Base-by-base conservation (phyloP, 2,113 vertebrate species). In the Malaclemys terrapin region DNA sequence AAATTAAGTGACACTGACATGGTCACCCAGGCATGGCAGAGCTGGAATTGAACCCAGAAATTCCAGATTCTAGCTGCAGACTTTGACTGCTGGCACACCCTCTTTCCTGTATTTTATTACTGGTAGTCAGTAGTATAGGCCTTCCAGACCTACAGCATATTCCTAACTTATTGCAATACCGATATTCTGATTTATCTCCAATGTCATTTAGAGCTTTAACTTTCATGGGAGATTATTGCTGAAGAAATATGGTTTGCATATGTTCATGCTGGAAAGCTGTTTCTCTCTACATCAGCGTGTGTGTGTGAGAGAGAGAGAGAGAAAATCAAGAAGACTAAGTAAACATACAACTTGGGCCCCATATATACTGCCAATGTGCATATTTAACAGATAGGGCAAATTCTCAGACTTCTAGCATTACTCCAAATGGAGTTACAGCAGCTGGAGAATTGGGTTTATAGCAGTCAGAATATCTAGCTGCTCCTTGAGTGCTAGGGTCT, bases 141-240 rank as follows among this genome's bases (percentile, higher is more conserved):
- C 89, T 84, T 52, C 85, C 81, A 94, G 72, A 56, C 57, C 56
- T 75, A 93, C 94, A 97, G 92, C 88, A 85, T 50, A 56, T 54
- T 92, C 79, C 84, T 16, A 57, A 22, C 79, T 89, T 35, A 42
- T 94, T 94, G 90, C 85, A 93, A 93, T 93, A 20, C 38, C 81
- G 54, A 75, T 35, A 79, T 65, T 59, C 94, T 56, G 84, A 25
- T 94, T 90, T 59, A 85, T 93, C 38, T 87, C 65, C 8, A 89
- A 65, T 47, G 76, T 52, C 91, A 87, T 95, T 96, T 85, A 95
- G 94, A 95, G 87, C 91, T 95, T 95, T 91, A 89, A 87, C 27
- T 90, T 94, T 83, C 89, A 88, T 83, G 85, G 85, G 81, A 96
- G 93, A 92, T 50, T 2, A 56, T 38, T 83, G 82, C 42, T 82